phyloP scores from a whole-genome alignment of 2,113 vertebrate genomes.

The Limnothrissa miodon region DNA sequence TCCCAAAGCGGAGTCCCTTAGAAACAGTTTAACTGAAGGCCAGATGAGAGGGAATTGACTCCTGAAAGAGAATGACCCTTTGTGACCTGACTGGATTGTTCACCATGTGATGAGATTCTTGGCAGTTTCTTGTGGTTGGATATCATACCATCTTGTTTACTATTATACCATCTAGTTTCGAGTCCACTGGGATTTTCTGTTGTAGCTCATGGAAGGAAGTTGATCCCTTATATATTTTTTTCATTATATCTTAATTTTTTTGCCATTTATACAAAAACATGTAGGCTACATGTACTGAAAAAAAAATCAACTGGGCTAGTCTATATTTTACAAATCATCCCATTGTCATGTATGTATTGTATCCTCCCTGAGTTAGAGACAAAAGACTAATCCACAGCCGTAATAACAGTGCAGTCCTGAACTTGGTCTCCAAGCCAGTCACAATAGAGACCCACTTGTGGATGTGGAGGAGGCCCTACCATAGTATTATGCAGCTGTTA shows the following conservation, averaged over 20 bases:
- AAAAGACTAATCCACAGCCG: no score
- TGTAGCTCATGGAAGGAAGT: background rate
- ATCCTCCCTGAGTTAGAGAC: background rate
- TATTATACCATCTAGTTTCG: background rate
- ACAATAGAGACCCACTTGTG: background rate
- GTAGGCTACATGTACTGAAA: no score
- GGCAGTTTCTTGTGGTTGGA: background rate
- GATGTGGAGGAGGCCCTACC: background rate
- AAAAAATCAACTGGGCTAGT: background rate
- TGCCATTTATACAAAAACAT: background rate
- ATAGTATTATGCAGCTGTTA: background rate
- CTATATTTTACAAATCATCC: background rate
- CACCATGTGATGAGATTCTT: background rate
- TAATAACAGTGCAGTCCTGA: background rate
- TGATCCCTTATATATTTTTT: background rate
- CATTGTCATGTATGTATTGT: background rate
- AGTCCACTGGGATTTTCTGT: background rate
- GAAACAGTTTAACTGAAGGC: background rate
- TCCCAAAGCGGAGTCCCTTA: background rate
- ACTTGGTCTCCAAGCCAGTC: background rate
- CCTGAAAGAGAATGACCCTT: background rate
- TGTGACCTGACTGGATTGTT: background rate
- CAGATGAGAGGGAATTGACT: background rate
- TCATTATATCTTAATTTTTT: background rate
- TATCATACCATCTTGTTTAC: background rate